Percentiles rank a stretch among this genome's conserved stretches.
phyloP scores from a whole-genome alignment of 2,888 invertebrate species.

The Morpho deidamia region DNA sequence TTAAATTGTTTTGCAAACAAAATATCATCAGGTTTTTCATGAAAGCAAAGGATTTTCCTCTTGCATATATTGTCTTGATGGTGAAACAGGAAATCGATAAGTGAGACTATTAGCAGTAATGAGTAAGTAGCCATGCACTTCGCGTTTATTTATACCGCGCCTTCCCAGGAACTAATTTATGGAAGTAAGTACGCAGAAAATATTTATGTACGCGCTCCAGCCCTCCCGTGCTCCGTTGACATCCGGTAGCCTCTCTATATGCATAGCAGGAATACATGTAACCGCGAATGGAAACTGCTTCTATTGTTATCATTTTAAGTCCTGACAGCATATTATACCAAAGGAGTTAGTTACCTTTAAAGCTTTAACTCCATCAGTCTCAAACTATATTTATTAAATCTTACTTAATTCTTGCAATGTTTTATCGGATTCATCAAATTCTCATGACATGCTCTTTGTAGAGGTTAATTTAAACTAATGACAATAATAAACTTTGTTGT shows the following conservation, averaged over 20 bases:
- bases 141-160: constrained; percentile 72
- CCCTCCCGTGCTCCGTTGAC: constrained; percentile 57
- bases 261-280: constrained; percentile 32
- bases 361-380: no score
- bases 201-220: constrained; percentile 66
- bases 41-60: no score
- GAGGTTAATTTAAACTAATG: no score
- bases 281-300: constrained; percentile 29
- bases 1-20: no score
- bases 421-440: no score
- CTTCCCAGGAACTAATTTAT: constrained; percentile 76
- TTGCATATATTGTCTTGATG: neutral
- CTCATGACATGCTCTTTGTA: no score
- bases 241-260: constrained; percentile 55
- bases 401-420: no score
- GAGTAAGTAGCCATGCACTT: constrained; percentile 62
- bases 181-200: constrained; percentile 76
- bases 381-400: no score
- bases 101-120: constrained; percentile 73
- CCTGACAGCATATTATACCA: no score
- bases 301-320: neutral
- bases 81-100: constrained; percentile 62
- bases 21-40: no score
- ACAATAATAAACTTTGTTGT: no score
- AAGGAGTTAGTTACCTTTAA: no score